Evolutionary conservation across 2,797 vertebrate species (phyloP), one percentile per base, ranked within the genome.

Genomic region (Xiphophorus birchmanni): DNA sequence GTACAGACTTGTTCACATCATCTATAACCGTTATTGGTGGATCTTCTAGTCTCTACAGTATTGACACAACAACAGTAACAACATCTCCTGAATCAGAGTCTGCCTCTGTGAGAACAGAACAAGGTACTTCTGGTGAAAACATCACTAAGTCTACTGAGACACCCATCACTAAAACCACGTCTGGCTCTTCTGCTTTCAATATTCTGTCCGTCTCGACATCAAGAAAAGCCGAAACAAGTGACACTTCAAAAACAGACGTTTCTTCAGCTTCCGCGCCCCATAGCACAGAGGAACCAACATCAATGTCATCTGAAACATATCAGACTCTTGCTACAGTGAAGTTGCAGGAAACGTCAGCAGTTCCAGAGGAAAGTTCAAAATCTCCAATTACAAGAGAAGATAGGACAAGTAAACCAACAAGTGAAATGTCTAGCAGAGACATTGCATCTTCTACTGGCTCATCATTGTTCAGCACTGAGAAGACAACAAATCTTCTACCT

Each of bases 381-480:
- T 21, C 50, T 52, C 3, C 15, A 18, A 21, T 52, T 1, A 18
- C 48, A 52, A 21, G 18, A 11, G 15, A 67, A 21, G 4, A 40
- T 18, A 40, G 63, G 17, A 37, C 15, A 67, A 21, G 18, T 37
- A 67, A 40, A 2, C 12, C 15, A 15, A 67, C 32, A 9, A 3
- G 32, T 32, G 32, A 32, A 32, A 32, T 44, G 37, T 71, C 40
- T 11, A 26, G 18, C 50, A 52, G 18, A 52, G 17, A 52, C 17
- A 21, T 52, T 18, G 18, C 1, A 52, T 52, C 50, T 52, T 11
- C 50, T 23, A 23, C 18, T 21, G 50, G 21, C 21, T 52, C 48
- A 1, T 50, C 48, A 50, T 21, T 50, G 48, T 50, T 50, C 48
- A 47, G 12, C 3, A 87, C 86, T 54, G 78, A 82, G 7, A 85